A percentile compares a stretch with the other conserved stretches of the same genome.
Conservation (phyloP, 37 sponge, comb jelly and placozoan species). For the Chondrilla cf. caribensis region DNA sequence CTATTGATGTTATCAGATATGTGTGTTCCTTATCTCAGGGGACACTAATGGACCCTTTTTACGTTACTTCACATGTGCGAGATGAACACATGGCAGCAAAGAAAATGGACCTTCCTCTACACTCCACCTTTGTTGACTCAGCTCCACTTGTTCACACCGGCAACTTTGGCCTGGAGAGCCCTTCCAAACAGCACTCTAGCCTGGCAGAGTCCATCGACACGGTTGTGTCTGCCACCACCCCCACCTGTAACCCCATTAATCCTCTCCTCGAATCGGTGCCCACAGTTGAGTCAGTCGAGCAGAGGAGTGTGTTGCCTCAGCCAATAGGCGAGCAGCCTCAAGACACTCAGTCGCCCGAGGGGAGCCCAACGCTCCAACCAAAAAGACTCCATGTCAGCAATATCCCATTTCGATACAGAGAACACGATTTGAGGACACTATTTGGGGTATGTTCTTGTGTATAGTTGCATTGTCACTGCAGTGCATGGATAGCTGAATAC, state of each 20-base stretch:
- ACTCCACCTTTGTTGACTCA: conserved; percentile 5
- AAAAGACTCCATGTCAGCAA: conserved; percentile 95
- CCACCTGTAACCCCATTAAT: conserved; percentile 5
- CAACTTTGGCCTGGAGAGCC: background rate
- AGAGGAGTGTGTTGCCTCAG: background rate
- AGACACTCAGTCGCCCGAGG: background rate
- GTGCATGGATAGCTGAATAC: too few species aligned
- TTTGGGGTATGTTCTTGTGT: conserved; percentile 74
- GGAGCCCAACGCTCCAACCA: conserved; percentile 14
- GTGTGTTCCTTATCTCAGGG: background rate
- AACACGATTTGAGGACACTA: conserved; percentile 77
- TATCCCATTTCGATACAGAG: conserved; percentile 92
- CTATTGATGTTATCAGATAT: too few species aligned
- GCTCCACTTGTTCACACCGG: background rate
- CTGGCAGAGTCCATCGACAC: conserved; percentile 23
- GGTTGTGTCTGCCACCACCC: conserved; percentile 3
- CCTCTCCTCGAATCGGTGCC: background rate
- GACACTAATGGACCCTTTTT: background rate
- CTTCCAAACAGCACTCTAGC: conserved; percentile 15
- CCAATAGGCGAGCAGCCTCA: background rate
- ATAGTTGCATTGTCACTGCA: background rate
- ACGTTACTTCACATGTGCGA: background rate
- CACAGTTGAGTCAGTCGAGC: background rate
- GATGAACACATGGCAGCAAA: background rate
- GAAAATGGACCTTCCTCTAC: conserved; percentile 13